Evolutionary conservation across 2,888 invertebrate genomes (phyloP), one percentile per base, ranked within the genome.

Genomic region (Nineta flava): DNA sequence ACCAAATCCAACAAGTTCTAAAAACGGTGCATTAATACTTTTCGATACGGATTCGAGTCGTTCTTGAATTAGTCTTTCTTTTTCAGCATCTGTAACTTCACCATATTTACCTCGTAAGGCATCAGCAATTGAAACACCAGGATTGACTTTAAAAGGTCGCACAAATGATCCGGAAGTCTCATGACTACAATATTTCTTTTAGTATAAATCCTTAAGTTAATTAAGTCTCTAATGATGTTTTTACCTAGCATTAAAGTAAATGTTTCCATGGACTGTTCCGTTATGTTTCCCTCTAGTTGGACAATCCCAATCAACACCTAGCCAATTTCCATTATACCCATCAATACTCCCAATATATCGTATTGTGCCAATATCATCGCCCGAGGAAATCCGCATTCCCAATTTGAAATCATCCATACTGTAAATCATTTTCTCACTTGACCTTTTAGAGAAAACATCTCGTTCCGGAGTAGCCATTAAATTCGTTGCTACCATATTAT

Each of bases 241-340:
- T 9, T 62, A 77, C 77, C 77, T 76, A 0, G 86, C 73, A 61
- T 76, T 72, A 65, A 95, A 97, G 66, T 95, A 96, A 55, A 79
- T 76, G 45, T 77, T 69, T 45, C 83, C 88, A 54, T 90, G 80
- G 41, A 93, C 77, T 42, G 75, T 76, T 1, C 97, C 97, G 71
- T 92, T 81, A 62, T 97, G 96, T 65, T 93, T 95, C 2, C 97
- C 97, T 58, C 96, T 74, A 7, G 70, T 67, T 3, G 79, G 74
- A 59, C 92, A 82, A 65, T 97, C 96, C 96, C 96, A 97, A 64
- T 97, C 96, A n/a, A 97, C 77, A 1, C 97, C 97, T 50, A 91
- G 72, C 96, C 95, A 96, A 31, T 71, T 62, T 42, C 86, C 86
- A 51, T 74, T 68, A 58, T 83, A 75, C 1, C 82, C 81, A 53